phyloP scores from a whole-genome alignment of 2,113 vertebrate species.

The Xiphias gladius region DNA sequence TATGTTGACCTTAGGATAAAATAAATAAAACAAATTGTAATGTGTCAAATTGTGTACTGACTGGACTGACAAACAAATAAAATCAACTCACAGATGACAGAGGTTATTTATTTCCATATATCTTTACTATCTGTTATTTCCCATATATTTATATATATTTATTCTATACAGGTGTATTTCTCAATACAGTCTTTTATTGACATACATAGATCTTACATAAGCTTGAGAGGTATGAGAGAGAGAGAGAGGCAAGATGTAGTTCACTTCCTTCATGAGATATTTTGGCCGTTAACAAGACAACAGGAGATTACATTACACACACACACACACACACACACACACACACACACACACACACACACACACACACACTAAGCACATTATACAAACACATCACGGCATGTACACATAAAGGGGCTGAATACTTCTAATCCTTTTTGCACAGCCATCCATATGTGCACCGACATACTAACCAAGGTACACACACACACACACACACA shows the following conservation, averaged over 20 bases:
- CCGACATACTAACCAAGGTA: conserved; percentile 23
- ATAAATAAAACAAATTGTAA: neutral
- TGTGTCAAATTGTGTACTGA: neutral
- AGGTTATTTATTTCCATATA: conserved; percentile 72
- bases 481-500: conserved; percentile 52
- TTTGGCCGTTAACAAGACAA: conserved; percentile 80
- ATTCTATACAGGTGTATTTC: conserved; percentile 82
- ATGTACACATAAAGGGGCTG: conserved; percentile 63
- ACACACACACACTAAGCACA: conserved; percentile 15
- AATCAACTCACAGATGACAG: neutral
- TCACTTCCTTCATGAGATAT: conserved; percentile 75
- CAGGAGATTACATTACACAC: conserved; percentile 72
- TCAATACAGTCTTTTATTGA: conserved; percentile 82
- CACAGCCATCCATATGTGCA: conserved; percentile 27
- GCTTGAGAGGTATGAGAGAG: conserved; percentile 72
- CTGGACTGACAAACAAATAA: no score
- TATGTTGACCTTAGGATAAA: neutral
- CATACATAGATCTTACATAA: conserved; percentile 80
- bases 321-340: conserved; percentile 41
- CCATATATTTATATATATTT: conserved; percentile 83
- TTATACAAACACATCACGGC: conserved; percentile 38
- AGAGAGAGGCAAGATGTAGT: conserved; percentile 56
- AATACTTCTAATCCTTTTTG: conserved; percentile 40
- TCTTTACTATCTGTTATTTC: conserved; percentile 80
- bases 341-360: conserved; percentile 27